Evolutionary conservation across 2,113 vertebrate genomes (phyloP).

Genomic region (Morone saxatilis): DNA sequence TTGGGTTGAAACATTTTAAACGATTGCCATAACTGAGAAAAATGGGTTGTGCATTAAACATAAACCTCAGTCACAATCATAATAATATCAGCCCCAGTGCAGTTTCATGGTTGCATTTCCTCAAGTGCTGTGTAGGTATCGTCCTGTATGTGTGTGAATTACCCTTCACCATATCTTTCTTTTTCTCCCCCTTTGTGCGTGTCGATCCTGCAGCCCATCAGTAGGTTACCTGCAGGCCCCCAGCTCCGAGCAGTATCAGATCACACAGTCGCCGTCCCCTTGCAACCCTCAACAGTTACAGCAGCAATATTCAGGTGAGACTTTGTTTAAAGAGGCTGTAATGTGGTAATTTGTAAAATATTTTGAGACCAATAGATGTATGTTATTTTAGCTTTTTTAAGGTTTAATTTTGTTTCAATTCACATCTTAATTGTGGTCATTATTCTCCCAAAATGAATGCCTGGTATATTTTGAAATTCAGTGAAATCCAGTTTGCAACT

Average conservation of each 20-base stretch:
- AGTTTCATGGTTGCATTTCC: not conserved
- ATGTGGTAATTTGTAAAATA: not conserved
- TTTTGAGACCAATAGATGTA: not conserved
- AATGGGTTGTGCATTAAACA: not conserved
- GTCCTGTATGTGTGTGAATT: not conserved
- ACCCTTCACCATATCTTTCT: not conserved
- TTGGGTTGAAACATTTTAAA: not conserved
- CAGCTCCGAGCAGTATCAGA: constrained; percentile 95
- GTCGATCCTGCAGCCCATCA: constrained; percentile 85
- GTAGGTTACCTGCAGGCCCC: constrained; percentile 96
- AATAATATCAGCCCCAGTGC: too few relatives aligned
- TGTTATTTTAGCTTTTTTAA: not conserved
- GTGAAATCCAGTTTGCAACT: not conserved
- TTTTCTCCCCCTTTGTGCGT: constrained; percentile 27
- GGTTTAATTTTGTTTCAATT: not conserved
- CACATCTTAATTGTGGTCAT: not conserved
- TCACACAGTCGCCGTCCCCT: constrained; percentile 94
- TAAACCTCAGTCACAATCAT: not conserved
- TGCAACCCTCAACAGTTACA: constrained; percentile 97
- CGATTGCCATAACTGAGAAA: not conserved
- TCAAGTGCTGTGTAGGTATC: not conserved
- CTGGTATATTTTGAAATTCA: not conserved
- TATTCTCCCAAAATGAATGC: not conserved
- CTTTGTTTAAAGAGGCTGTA: not conserved
- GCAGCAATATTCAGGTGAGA: constrained; percentile 98